phyloP scores from a whole-genome alignment of 1,140 invertebrate species.

The Neodiprion pinetum region DNA sequence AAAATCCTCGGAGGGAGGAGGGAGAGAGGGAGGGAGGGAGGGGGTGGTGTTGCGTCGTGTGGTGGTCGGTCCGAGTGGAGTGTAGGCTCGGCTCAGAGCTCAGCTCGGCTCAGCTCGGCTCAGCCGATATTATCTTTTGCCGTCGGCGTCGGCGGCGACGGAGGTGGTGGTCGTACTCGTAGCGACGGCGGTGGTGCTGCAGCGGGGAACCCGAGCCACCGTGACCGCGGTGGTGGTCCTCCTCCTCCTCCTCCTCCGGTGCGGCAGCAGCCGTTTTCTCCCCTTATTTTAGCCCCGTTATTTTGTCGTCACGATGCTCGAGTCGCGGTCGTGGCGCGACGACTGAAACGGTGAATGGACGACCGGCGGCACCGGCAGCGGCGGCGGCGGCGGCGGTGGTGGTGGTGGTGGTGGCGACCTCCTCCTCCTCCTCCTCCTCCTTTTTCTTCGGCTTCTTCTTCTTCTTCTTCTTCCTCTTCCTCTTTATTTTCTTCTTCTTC shows the following conservation, averaged over 20 bases:
- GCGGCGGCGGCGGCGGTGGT: slow-evolving; percentile 4
- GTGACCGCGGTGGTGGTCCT: slow-evolving; percentile 39
- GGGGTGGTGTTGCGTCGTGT: slow-evolving; percentile 22
- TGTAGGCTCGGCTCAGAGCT: slow-evolving; percentile 36
- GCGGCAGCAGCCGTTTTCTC: slow-evolving; percentile 22
- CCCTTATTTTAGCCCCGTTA: neutral
- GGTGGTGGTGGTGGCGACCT: neutral
- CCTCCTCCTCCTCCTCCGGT: slow-evolving; percentile 20
- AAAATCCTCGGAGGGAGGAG: slow-evolving; percentile 39
- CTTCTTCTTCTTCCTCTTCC: slow-evolving; percentile 13
- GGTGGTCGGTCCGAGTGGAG: slow-evolving; percentile 30
- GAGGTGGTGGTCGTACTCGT: slow-evolving; percentile 20
- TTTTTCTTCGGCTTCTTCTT: neutral
- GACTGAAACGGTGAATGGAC: neutral
- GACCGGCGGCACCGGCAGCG: slow-evolving; percentile 9
- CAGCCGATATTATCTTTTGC: slow-evolving; percentile 52
- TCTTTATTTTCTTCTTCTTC: slow-evolving; percentile 15
- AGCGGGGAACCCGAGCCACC: slow-evolving; percentile 24
- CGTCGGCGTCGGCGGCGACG: slow-evolving; percentile 25
- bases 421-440: slow-evolving; percentile 4
- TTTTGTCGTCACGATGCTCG: slow-evolving; percentile 9
- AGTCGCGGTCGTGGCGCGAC: neutral
- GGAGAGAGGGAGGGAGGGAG: slow-evolving; percentile 30
- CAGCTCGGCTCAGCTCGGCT: slow-evolving; percentile 42
- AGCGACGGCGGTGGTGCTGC: neutral